Base-by-base conservation (phyloP, 2,113 vertebrate genomes). In the Dromiciops gliroides region DNA sequence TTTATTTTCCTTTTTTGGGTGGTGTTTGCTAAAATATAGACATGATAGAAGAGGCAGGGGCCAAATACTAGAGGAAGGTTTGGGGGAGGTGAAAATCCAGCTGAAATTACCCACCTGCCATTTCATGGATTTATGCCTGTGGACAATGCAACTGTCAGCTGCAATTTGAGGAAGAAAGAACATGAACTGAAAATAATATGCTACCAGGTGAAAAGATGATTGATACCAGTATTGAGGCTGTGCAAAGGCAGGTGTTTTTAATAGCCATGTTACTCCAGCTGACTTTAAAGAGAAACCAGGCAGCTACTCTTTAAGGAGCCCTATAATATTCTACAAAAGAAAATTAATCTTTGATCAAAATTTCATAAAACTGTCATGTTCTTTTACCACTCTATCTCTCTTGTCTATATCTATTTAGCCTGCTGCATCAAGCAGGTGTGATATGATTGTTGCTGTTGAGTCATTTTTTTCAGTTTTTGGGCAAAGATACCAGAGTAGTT, bases 321-420 rank as follows among this genome's bases (percentile, higher is more conserved):
- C 37, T 47, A 24, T 48, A 93, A 37, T 31, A 89, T 75, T 93
- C 67, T 96, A 95, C 92, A 95, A 95, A 97, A 93, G 91, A 50
- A 96, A 96, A 92, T 24, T n/a, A 28, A 93, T 93, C 95, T 97
- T 97, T 95, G 95, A 96, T 94, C 37, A 83, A 92, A 94, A 93
- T 91, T 89, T 93, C 93, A 51, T 96, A 95, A 97, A 97, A 95
- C 92, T 24, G 0, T 89, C 90, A 0, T 1, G 31, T 23, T 75
- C 75, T 92, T 95, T 89, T n/a, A 67, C 12, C 28, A n/a, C 5
- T 0, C 5, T 92, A 75, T 22, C 12, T 53, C 19, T 22, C 9
- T 31, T 90, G 50, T 96, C 50, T 96, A 60, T 95, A 96, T 97
- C 60, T 60, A 89, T 31, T 56, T 53, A 96, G 83, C 6, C 48